Evolutionary conservation across 2,113 vertebrate species (phyloP).

Genomic region (Phainopepla nitens): DNA sequence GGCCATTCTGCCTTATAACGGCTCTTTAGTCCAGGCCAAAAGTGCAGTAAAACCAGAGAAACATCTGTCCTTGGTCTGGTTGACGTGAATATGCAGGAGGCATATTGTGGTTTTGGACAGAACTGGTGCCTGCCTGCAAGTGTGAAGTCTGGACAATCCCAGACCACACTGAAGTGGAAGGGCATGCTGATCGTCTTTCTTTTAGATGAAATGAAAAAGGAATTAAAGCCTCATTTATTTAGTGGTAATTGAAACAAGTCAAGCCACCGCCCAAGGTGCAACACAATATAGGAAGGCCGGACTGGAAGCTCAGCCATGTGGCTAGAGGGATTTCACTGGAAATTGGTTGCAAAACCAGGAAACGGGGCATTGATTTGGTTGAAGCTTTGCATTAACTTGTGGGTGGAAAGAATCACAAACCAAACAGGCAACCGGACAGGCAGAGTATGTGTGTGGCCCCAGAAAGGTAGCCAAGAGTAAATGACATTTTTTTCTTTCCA

Average conservation of each 20-base stretch:
- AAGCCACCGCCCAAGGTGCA: conserved; percentile 11
- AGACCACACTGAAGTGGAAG: conserved; percentile 28
- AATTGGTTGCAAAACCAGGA: conserved; percentile 20
- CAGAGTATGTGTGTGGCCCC: conserved; percentile 3
- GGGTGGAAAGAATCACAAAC: not conserved
- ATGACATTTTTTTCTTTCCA: not conserved
- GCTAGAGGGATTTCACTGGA: not conserved
- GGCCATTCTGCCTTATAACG: not conserved
- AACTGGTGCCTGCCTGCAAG: not conserved
- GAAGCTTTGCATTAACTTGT: not conserved
- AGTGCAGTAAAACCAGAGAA: not conserved
- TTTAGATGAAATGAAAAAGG: not conserved
- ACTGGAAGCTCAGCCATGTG: not conserved
- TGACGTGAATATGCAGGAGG: not conserved
- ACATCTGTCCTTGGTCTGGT: not conserved
- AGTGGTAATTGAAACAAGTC: conserved; percentile 16
- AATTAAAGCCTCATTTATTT: conserved; percentile 32
- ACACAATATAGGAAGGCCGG: not conserved
- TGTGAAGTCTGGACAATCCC: not conserved
- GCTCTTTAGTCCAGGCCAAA: not conserved
- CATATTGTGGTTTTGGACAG: not conserved
- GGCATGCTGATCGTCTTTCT: not conserved
- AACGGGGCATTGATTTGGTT: not conserved
- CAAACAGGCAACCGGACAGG: not conserved
- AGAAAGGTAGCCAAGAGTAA: conserved; percentile 18